Evolutionary conservation across 2,797 vertebrate genomes (phyloP), one percentile per base, ranked within the genome.

Genomic region (Anomalospiza imberbis): DNA sequence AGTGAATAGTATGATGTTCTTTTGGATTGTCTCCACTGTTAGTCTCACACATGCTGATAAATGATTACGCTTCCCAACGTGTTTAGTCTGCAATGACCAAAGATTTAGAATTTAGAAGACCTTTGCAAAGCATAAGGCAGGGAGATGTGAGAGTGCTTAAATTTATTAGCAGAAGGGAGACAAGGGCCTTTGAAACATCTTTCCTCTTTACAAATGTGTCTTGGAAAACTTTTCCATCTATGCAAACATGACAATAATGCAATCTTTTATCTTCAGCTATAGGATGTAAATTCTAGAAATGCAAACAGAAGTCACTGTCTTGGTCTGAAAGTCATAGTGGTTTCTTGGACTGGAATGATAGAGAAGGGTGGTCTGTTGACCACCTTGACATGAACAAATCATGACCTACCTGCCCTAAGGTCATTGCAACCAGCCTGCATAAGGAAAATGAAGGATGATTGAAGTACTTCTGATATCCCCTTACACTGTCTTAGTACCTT

Each of bases 61-160:
- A 79, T 0, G 2, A 26, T 91, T 50, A 22, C 34, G 8, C 71
- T 91, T 92, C 62, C 55, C 74, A 57, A 2, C 14, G 20, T 94
- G 81, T 92, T 95, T 96, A 93, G 94, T 93, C 94, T 91, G 75
- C 85, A 65, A 31, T 11, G 28, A 34, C 48, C 60, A 63, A 73
- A 90, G 60, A 40, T 40, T 40, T 40, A 40, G 38, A 51, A 60
- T 81, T 76, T 61, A 70, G 60, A 91, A 88, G 17, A 62, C 28
- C n/a, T 87, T 93, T 89, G 78, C 75, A 77, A 80, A 94, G 50
- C 7, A 0, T 70, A 31, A 76, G 60, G 26, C 67, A 75, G 73
- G 13, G 47, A 28, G 6, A 54, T 78, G 26, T 44, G 26, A 86
- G 38, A 32, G 16, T 75, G 13, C 61, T 51, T 44, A 67, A 67